Base-by-base conservation (phyloP, 2,113 vertebrate species). In the Riparia riparia region DNA sequence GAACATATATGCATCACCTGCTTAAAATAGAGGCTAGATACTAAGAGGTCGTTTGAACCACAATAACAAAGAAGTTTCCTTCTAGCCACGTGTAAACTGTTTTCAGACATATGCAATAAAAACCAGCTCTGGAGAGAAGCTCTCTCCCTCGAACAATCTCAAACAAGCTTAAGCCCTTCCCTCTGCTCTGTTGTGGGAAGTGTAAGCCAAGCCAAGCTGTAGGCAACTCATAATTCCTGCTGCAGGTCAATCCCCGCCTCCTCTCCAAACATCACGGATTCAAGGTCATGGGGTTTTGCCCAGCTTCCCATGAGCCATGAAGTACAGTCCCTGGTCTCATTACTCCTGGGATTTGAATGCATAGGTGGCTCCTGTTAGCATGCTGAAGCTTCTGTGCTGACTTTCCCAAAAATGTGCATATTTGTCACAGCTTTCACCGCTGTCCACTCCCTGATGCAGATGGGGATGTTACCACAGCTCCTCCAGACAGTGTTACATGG, bases 1-100 rank as follows among this genome's bases (percentile, higher is more conserved):
- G 89, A 95, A 86, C 76, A 51, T 39, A 34, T 3, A 25, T 47
- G 29, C 39, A 88, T 95, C 94, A 95, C 72, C 42, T 74, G 21
- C 93, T 93, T 89, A 93, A 97, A 97, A 95, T 86, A 97, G 93
- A 86, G 60, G 13, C 60, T 51, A 90, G 91, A 86, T 74, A 86
- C 26, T 47, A 77, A 81, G 76, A 68, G 91, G 83, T 83, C 72
- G 56, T 77, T 95, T 77, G 74, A 86, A 93, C 39, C 34, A 83
- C 69, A 78, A 20, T 78, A 89, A 58, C 34, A 18, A 34, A 80
- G 34, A 66, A 24, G 47, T 44, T 91, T 94, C 70, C 49, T 94
- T 85, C 70, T 61, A 72, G 66, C 68, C 64, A 26, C 58, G 19
- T 41, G 15, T 71, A 56, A 93, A 66, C 58, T 80, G 18, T 81